A percentile compares a stretch with the other conserved stretches of the same genome.
phyloP scores from a whole-genome alignment of 2,888 invertebrate genomes.

The Tryphoninae sp. region DNA sequence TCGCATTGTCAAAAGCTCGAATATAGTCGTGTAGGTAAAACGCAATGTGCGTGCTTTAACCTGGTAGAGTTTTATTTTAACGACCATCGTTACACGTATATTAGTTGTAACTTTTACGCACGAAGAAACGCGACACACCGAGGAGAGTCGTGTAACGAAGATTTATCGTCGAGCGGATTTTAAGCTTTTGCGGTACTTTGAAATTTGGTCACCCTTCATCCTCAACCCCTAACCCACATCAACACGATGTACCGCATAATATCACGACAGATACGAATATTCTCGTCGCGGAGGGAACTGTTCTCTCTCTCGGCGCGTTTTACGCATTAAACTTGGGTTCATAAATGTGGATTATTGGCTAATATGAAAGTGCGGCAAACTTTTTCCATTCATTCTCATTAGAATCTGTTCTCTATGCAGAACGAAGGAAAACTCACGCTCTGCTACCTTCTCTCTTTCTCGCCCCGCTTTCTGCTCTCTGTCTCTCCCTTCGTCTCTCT shows the following conservation, averaged over 20 bases:
- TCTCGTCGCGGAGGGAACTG: slow-evolving; percentile 45
- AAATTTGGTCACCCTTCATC: background rate
- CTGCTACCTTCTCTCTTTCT: background rate
- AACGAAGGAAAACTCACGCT: slow-evolving; percentile 34
- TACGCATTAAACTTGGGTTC: slow-evolving; percentile 65
- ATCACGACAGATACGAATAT: background rate
- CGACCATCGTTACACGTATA: background rate
- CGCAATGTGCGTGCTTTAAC: background rate
- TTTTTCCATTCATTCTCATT: slow-evolving; percentile 73
- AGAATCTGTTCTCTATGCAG: slow-evolving; percentile 12
- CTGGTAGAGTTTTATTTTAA: background rate
- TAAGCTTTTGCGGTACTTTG: slow-evolving; percentile 13
- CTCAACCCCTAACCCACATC: background rate
- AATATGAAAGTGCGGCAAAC: slow-evolving; percentile 69
- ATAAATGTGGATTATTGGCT: slow-evolving; percentile 70
- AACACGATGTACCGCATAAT: slow-evolving; percentile 23
- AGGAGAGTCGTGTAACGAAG: slow-evolving; percentile 15
- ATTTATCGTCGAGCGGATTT: slow-evolving; percentile 21
- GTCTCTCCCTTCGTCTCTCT: background rate
- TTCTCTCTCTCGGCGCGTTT: slow-evolving; percentile 34
- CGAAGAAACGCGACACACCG: background rate
- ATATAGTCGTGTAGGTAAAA: background rate
- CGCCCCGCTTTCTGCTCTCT: background rate
- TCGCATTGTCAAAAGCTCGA: too few species aligned
- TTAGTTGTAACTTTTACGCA: background rate